Percentiles rank a stretch among this genome's conserved stretches.
phyloP scores from a whole-genome alignment of 2,888 invertebrate species.

The Parochlus steinenii region DNA sequence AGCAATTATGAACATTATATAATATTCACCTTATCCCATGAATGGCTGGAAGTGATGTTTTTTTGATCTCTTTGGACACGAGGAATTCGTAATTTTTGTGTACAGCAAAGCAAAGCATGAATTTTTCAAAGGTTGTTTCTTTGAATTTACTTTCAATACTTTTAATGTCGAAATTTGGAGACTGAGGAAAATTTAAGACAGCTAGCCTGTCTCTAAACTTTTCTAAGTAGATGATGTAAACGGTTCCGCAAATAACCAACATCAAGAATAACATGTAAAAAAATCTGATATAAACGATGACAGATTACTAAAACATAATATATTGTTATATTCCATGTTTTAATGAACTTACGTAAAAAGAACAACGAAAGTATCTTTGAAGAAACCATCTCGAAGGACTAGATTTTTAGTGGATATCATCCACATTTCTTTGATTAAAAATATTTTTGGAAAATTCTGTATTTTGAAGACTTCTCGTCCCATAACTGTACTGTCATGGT shows the following conservation, averaged over 20 bases:
- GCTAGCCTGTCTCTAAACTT: not conserved
- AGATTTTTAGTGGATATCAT: constrained; percentile 15
- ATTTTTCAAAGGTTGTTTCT: constrained; percentile 10
- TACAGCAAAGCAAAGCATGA: constrained; percentile 15
- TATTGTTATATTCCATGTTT: no score
- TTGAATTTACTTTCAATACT: constrained; percentile 6
- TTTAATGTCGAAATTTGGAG: not conserved
- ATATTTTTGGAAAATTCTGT: not conserved
- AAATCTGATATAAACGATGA: constrained; percentile 11
- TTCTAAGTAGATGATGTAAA: constrained; percentile 4
- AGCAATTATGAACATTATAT: no score
- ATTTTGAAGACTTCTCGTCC: no score
- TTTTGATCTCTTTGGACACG: constrained; percentile 13
- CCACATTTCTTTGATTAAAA: not conserved
- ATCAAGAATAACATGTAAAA: constrained; percentile 7
- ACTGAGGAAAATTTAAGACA: not conserved
- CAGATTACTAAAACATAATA: not conserved
- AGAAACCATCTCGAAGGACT: constrained; percentile 14
- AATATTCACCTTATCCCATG: constrained; percentile 25
- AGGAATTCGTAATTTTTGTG: constrained; percentile 14
- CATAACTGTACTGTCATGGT: no score
- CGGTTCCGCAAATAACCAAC: constrained; percentile 11
- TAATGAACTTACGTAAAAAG: constrained; percentile 16
- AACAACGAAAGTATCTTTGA: constrained; percentile 14
- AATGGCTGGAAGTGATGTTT: constrained; percentile 15